Percentiles rank a stretch among this genome's conserved stretches.
These are phyloP conservation scores for Phenganax stokvisi DNA, from an alignment of 92 coral and sea anemone species.

Conservation along the genomic window DNA sequence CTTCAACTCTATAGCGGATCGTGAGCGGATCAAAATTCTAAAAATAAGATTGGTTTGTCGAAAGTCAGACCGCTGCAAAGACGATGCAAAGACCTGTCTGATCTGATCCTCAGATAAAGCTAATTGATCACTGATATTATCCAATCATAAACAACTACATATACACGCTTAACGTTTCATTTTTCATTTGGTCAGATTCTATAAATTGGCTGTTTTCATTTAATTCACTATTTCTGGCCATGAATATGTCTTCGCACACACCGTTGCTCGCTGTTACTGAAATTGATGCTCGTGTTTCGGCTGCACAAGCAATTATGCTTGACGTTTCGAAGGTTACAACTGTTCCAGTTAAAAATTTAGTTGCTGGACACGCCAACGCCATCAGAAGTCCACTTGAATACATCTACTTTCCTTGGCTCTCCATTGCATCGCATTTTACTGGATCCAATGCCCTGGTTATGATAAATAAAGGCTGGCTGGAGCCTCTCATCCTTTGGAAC, in stretches of 20 bases:
- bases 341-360: slow-evolving; percentile 25
- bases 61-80: too few relatives aligned
- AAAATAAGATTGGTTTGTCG: too few relatives aligned
- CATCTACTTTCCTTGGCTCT: slow-evolving; percentile 50
- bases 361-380: slow-evolving; percentile 53
- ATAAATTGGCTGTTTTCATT: neutral
- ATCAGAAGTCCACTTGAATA: slow-evolving; percentile 57
- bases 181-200: neutral
- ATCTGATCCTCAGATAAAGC: too few relatives aligned
- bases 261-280: slow-evolving; percentile 31
- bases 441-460: slow-evolving; percentile 48
- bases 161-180: neutral
- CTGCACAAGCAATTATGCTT: slow-evolving; percentile 40
- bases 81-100: too few relatives aligned
- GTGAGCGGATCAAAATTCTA: too few relatives aligned
- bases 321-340: slow-evolving; percentile 37
- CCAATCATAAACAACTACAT: too few relatives aligned
- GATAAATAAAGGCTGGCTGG: slow-evolving; percentile 49
- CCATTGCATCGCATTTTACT: slow-evolving; percentile 50
- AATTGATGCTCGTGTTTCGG: slow-evolving; percentile 43
- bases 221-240: neutral
- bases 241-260: neutral
- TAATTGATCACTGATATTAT: too few relatives aligned
- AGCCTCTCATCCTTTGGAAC: slow-evolving; percentile 56
- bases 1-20: too few relatives aligned